phyloP scores from a whole-genome alignment of 2,797 vertebrate species.

The Chelmon rostratus region DNA sequence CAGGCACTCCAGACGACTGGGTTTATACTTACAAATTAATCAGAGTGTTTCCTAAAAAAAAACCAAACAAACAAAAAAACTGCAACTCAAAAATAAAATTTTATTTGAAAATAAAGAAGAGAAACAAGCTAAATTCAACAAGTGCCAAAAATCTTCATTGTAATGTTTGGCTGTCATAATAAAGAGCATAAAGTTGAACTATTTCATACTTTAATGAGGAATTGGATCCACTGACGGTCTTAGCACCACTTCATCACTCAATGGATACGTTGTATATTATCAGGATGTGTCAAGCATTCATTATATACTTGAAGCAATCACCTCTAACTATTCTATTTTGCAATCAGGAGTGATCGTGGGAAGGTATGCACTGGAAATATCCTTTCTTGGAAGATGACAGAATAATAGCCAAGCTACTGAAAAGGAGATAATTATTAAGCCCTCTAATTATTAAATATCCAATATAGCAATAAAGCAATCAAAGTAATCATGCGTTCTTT shows the following conservation, averaged over 20 bases:
- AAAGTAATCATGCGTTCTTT: background rate
- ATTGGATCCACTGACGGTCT: background rate
- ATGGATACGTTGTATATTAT: background rate
- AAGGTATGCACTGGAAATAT: slow-evolving; percentile 1
- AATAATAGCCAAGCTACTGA: background rate
- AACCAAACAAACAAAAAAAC: too few species aligned
- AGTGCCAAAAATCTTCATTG: background rate
- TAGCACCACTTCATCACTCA: background rate
- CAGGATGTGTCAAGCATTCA: background rate
- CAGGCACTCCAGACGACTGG: background rate
- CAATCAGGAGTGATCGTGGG: background rate
- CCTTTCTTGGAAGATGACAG: slow-evolving; percentile 1
- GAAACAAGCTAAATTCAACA: background rate
- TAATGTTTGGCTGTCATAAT: background rate
- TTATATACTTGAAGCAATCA: background rate
- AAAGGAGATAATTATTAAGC: background rate
- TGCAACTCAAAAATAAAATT: background rate
- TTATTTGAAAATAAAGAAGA: background rate
- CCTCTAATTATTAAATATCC: background rate
- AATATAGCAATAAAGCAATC: too few species aligned
- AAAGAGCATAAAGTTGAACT: background rate
- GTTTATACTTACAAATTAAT: background rate
- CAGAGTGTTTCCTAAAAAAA: background rate
- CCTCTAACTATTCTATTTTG: background rate
- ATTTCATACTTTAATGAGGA: background rate